phyloP scores from a whole-genome alignment of 2,113 vertebrate genomes.

The Cyprinus carpio region DNA sequence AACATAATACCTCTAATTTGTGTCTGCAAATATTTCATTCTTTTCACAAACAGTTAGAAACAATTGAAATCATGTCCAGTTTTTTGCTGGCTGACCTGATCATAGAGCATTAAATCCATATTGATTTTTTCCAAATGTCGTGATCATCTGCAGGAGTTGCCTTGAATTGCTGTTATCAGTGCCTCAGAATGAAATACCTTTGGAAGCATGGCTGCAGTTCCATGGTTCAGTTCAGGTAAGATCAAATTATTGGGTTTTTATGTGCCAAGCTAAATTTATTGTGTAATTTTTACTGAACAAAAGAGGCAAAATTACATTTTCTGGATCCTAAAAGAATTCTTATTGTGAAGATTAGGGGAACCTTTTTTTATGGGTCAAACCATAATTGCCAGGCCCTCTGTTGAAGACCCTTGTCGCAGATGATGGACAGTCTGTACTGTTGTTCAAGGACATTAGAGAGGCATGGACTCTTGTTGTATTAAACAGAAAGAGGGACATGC shows the following conservation, averaged over 20 bases:
- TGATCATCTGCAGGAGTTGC: slow-evolving; percentile 83
- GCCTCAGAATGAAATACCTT: slow-evolving; percentile 89
- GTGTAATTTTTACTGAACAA: background rate
- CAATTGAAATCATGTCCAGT: background rate
- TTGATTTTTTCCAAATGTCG: background rate
- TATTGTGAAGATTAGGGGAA: background rate
- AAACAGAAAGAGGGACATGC: background rate
- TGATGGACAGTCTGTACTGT: background rate
- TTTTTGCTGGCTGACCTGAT: background rate
- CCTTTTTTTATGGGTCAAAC: background rate
- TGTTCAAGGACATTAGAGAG: background rate
- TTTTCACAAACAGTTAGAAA: background rate
- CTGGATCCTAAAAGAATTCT: background rate
- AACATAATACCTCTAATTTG: background rate
- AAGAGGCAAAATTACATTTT: background rate
- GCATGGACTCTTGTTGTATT: background rate
- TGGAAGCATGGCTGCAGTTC: slow-evolving; percentile 89
- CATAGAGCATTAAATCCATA: background rate
- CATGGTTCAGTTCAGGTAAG: slow-evolving; percentile 91
- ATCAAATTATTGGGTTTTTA: background rate
- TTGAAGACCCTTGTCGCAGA: too few relatives aligned
- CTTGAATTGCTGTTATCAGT: slow-evolving; percentile 95
- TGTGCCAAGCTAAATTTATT: background rate
- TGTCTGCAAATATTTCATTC: background rate
- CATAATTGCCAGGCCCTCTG: background rate